Conservation (phyloP, 2,888 invertebrate species). For the Argyresthia albistria region DNA sequence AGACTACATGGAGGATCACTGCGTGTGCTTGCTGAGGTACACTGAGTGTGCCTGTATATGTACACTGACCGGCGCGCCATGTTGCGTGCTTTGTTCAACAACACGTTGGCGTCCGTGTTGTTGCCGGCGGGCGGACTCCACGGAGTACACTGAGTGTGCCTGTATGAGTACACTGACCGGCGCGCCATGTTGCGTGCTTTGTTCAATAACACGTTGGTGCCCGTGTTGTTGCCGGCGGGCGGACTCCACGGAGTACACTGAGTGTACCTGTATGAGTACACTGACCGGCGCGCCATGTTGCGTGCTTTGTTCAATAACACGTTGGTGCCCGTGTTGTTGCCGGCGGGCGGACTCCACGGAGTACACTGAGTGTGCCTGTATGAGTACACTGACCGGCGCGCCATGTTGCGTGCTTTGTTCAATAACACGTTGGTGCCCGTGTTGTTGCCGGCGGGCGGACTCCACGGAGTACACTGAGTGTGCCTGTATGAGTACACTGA, state of each 20-base stretch:
- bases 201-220: constrained; percentile 50
- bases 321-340: constrained; percentile 53
- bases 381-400: too few species aligned
- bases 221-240: constrained; percentile 53
- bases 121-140: constrained; percentile 56
- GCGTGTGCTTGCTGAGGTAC: constrained; percentile 52
- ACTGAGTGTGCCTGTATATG: too few species aligned
- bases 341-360: constrained; percentile 58
- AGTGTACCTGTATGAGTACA: too few species aligned
- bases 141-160: too few species aligned
- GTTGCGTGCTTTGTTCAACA: constrained; percentile 59
- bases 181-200: constrained; percentile 67
- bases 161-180: too few species aligned
- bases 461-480: constrained; percentile 38
- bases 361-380: too few species aligned
- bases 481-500: too few species aligned
- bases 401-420: constrained; percentile 64
- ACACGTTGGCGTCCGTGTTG: constrained; percentile 52
- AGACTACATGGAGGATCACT: constrained; percentile 57
- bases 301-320: constrained; percentile 60
- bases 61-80: too few species aligned
- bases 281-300: too few species aligned
- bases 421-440: constrained; percentile 53
- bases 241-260: constrained; percentile 58
- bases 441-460: constrained; percentile 54